Evolutionary conservation across 30 jellyfish, hydroid and myxozoan species (phyloP), one percentile per base, ranked within the genome.

Genomic region (Morbakka virulenta): DNA sequence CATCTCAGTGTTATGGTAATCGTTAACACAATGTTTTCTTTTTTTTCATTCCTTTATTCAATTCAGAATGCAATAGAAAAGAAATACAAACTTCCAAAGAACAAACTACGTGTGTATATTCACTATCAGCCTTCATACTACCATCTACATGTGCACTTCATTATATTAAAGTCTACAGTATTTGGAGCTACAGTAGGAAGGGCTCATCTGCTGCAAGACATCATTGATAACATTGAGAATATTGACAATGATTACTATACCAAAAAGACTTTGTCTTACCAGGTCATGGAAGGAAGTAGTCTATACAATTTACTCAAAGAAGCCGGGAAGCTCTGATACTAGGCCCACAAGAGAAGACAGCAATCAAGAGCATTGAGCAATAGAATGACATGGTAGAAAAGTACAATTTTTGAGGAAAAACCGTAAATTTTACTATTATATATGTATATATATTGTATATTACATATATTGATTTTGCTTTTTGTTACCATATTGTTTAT

Each of bases 41-140:
- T n/a, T n/a, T n/a, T n/a, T n/a, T n/a, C n/a, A 27, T 28, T n/a
- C 20, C 35, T 57, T 0, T 17, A 26, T 14, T 41, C 36, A 21
- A 74, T 77, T 6, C 80, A 92, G 98, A 90, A 73, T 20, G 96
- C 87, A 27, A 79, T 83, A 30, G 35, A 23, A 63, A 72, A 81
- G 21, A 85, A 69, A 33, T 92, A 92, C 62, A 79, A 61, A 24
- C 72, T 92, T 9, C 61, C 95, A 23, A 63, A 80, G 23, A 67
- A 84, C 14, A 90, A 92, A 36, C 76, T 92, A 11, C 90, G 96
- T 1, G 79, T 87, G 4, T 92, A 69, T 72, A 31, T 92, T 11
- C 98, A 92, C 72, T 92, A 92, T 87, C 70, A 85, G 57, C 98
- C 98, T 1, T 72, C 98, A 1, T 92, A 92, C 67, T 92, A 85